phyloP scores from a whole-genome alignment of 37 sponge, comb jelly and placozoan species.

The Oopsacas minuta region DNA sequence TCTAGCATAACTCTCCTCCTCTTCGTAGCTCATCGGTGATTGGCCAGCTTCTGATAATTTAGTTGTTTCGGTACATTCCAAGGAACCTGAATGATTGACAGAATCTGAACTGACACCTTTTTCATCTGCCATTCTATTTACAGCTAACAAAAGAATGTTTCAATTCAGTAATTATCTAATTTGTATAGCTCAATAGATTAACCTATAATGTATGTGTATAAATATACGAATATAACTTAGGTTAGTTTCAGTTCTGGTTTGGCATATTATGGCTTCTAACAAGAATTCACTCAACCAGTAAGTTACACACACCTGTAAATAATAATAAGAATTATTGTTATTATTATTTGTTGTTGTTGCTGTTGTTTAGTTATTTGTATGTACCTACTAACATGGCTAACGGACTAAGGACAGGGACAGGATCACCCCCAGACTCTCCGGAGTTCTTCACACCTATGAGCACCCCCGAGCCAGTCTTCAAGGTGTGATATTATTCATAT shows the following conservation, averaged over 20 bases:
- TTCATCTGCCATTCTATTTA: neutral
- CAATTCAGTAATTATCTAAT: neutral
- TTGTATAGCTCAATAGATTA: too few species aligned
- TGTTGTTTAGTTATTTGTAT: too few species aligned
- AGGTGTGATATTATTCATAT: neutral
- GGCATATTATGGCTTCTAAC: too few species aligned
- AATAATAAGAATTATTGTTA: too few species aligned
- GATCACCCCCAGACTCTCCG: neutral
- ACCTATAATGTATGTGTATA: too few species aligned
- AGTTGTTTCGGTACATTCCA: neutral
- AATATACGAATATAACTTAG: too few species aligned
- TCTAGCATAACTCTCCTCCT: neutral
- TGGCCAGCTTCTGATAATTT: neutral
- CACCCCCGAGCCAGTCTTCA: neutral
- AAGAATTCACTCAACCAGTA: too few species aligned
- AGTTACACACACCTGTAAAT: too few species aligned
- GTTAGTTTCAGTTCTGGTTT: too few species aligned
- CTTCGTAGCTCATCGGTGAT: neutral
- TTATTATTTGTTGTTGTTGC: too few species aligned
- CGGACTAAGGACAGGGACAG: too few species aligned
- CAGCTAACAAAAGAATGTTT: neutral
- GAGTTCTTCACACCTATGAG: neutral
- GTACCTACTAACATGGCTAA: too few species aligned
- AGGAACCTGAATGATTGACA: neutral
- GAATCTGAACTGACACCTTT: neutral